Conservation (phyloP, 2,888 invertebrate species). For the Oscheius myriophilus region DNA sequence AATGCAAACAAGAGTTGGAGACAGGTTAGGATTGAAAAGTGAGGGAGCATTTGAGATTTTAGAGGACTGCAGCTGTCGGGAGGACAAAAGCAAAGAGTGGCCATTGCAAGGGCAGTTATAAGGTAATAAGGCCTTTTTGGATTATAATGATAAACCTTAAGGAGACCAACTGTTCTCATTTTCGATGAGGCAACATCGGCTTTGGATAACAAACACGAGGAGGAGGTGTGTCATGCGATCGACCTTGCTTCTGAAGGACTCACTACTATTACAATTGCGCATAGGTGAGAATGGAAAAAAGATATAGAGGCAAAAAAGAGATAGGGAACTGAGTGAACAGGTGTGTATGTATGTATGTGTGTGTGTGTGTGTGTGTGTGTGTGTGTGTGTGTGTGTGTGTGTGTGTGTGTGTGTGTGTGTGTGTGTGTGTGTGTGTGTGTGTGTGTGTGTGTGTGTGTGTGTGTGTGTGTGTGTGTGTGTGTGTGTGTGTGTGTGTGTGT, state of each 20-base stretch:
- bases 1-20: conserved; percentile 68
- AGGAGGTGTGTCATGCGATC: conserved; percentile 68
- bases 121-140: conserved; percentile 17
- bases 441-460: no score
- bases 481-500: no score
- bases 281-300: conserved; percentile 38
- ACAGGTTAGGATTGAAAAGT: conserved; percentile 41
- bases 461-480: no score
- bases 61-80: conserved; percentile 58
- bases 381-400: no score
- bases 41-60: conserved; percentile 1
- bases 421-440: no score
- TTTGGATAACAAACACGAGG: conserved; percentile 66
- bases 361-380: no score
- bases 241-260: conserved; percentile 67
- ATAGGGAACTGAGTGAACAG: not conserved
- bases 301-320: not conserved
- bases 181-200: conserved; percentile 68
- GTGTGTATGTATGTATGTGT: no score
- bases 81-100: conserved; percentile 69
- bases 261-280: conserved; percentile 68
- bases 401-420: no score
- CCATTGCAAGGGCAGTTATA: conserved; percentile 67
- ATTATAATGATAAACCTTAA: conserved; percentile 2
- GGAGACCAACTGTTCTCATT: conserved; percentile 53